Conservation (phyloP, 2,113 vertebrate genomes). For the Mormoops blainvillei region DNA sequence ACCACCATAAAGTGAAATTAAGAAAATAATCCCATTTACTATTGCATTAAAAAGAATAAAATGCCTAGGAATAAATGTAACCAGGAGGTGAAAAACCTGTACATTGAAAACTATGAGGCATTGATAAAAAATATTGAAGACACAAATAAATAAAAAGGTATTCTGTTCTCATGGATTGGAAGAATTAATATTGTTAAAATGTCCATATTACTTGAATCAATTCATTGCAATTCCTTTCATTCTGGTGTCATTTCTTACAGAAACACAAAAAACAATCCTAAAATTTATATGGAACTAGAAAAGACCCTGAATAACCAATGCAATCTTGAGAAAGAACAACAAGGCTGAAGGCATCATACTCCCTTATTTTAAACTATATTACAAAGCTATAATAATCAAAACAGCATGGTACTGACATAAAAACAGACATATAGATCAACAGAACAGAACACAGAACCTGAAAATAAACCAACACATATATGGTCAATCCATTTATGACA, state of each 20-base stretch:
- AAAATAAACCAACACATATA: background rate
- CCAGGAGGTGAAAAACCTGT: background rate
- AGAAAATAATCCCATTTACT: background rate
- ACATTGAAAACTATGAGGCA: background rate
- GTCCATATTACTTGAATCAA: background rate
- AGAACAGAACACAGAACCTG: background rate
- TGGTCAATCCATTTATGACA: background rate
- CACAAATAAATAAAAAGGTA: background rate
- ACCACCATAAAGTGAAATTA: background rate
- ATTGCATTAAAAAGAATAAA: background rate
- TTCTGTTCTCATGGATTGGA: background rate
- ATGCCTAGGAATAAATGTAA: background rate
- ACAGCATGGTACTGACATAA: background rate
- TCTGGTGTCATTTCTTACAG: background rate
- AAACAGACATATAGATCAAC: background rate
- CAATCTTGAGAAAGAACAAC: background rate
- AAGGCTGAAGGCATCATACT: background rate
- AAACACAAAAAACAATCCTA: background rate
- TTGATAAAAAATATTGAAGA: background rate
- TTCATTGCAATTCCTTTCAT: background rate
- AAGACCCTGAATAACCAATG: background rate
- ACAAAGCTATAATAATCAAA: background rate
- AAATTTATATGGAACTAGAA: background rate
- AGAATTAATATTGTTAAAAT: background rate
- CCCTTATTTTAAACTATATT: background rate